phyloP scores from a whole-genome alignment of 2,888 invertebrate species.

The Thera obeliscata region DNA sequence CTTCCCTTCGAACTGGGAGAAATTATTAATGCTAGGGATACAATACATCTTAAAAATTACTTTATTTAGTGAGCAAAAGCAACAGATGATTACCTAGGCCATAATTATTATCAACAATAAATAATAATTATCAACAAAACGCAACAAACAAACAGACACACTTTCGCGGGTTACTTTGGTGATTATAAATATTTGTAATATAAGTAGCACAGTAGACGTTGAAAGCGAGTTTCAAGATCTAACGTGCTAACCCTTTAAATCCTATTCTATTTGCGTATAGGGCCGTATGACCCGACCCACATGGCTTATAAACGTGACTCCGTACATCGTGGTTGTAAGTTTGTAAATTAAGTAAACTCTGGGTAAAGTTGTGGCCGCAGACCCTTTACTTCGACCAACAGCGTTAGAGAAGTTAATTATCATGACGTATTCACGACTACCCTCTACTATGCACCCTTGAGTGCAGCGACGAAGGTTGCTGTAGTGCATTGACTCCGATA shows the following conservation, averaged over 20 bases:
- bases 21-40: too few species aligned
- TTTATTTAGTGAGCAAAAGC: too few species aligned
- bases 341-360: conserved; percentile 29
- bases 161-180: too few species aligned
- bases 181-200: too few species aligned
- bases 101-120: too few species aligned
- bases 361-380: conserved; percentile 41
- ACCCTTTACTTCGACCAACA: conserved; percentile 58
- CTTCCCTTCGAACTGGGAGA: too few species aligned
- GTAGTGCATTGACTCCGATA: conserved; percentile 76
- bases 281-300: conserved; percentile 19
- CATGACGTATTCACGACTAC: conserved; percentile 59
- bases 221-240: too few species aligned
- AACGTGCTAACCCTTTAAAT: conserved; percentile 10
- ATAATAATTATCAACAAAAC: too few species aligned
- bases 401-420: conserved; percentile 78
- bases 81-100: too few species aligned
- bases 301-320: conserved; percentile 22
- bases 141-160: too few species aligned
- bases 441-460: conserved; percentile 81
- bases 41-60: too few species aligned
- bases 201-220: too few species aligned
- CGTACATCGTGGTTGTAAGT: conserved; percentile 5
- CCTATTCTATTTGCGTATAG: conserved; percentile 25
- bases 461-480: conserved; percentile 80